These are phyloP conservation scores for Barypeithes pellucidus DNA, from an alignment of 2,888 invertebrate genomes.

Conservation along the genomic window DNA sequence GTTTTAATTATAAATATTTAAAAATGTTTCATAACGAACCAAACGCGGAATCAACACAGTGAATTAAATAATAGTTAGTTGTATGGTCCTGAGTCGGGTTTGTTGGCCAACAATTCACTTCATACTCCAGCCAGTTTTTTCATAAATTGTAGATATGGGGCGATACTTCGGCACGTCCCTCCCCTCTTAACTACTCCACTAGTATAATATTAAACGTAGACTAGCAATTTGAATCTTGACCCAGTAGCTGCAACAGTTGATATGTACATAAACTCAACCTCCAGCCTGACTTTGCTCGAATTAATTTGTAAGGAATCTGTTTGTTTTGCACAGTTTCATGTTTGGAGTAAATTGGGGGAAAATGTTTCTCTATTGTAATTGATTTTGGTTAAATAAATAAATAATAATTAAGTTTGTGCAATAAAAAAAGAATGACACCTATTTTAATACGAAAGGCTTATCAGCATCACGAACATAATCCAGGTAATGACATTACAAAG, in stretches of 20 bases:
- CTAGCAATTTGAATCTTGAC: slow-evolving; percentile 37
- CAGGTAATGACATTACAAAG: too few species aligned
- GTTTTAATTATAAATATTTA: too few species aligned
- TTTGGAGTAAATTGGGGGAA: not conserved
- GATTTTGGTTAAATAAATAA: not conserved
- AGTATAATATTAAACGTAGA: slow-evolving; percentile 24
- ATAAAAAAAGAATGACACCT: too few species aligned
- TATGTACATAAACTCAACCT: slow-evolving; percentile 37
- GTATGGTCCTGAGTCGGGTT: too few species aligned
- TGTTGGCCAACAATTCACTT: too few species aligned
- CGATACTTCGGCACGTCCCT: too few species aligned
- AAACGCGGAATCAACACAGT: too few species aligned
- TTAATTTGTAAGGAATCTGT: slow-evolving; percentile 43
- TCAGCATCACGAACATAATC: too few species aligned
- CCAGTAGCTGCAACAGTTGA: slow-evolving; percentile 36
- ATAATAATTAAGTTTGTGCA: not conserved
- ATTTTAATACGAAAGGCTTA: not conserved
- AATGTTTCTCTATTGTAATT: slow-evolving; percentile 1
- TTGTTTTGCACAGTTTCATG: slow-evolving; percentile 26
- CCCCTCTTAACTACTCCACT: not conserved
- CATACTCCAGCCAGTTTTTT: too few species aligned
- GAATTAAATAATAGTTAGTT: too few species aligned
- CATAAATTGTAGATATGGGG: too few species aligned
- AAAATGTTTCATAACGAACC: too few species aligned
- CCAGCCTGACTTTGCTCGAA: slow-evolving; percentile 33